phyloP scores from a whole-genome alignment of 2,113 vertebrate species.

The Tragelaphus imberbis region DNA sequence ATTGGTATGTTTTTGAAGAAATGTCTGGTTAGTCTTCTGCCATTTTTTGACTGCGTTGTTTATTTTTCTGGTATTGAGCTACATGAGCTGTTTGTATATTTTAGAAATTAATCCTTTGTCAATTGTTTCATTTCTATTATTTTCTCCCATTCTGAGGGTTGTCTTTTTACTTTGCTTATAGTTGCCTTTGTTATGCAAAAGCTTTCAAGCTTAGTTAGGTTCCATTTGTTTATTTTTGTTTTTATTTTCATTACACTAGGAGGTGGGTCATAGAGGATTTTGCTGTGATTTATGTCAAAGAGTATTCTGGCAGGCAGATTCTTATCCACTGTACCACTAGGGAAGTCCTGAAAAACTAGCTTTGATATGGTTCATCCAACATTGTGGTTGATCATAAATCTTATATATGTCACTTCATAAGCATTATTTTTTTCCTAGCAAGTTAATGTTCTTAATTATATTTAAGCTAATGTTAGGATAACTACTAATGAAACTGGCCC shows the following conservation, averaged over 20 bases:
- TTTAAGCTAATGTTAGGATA: not conserved
- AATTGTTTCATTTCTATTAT: not conserved
- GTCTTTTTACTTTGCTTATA: not conserved
- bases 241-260: not conserved
- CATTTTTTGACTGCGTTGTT: not conserved
- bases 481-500: not conserved
- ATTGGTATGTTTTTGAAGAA: not conserved
- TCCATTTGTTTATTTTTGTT: not conserved
- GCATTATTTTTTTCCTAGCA: not conserved
- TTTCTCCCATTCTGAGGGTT: not conserved
- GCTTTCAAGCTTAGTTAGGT: not conserved
- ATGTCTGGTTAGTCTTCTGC: not conserved
- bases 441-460: not conserved
- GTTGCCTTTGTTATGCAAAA: not conserved
- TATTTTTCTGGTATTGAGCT: not conserved
- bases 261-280: not conserved
- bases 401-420: not conserved
- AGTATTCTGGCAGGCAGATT: not conserved
- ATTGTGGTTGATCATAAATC: not conserved
- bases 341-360: not conserved
- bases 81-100: not conserved
- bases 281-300: not conserved
- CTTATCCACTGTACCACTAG: not conserved
- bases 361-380: not conserved
- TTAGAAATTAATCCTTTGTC: not conserved